Conservation (phyloP, 2,113 vertebrate genomes). For the Sceloporus undulatus region DNA sequence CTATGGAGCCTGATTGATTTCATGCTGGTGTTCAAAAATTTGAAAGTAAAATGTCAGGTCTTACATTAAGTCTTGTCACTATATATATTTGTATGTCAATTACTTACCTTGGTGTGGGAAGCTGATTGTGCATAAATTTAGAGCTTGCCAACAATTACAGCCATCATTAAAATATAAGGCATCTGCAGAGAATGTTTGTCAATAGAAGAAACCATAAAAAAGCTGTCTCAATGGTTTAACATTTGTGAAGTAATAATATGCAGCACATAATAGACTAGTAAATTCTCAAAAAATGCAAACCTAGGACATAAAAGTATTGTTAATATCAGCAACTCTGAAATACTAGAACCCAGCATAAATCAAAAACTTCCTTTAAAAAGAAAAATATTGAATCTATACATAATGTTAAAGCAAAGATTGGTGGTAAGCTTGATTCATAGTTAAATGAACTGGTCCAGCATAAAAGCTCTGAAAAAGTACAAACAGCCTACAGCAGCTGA, state of each 20-base stretch:
- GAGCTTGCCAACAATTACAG: slow-evolving; percentile 36
- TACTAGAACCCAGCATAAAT: slow-evolving; percentile 14
- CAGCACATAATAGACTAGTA: slow-evolving; percentile 26
- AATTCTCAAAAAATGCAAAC: slow-evolving; percentile 37
- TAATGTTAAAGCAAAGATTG: slow-evolving; percentile 15
- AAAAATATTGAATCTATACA: slow-evolving; percentile 31
- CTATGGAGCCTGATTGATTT: slow-evolving; percentile 18
- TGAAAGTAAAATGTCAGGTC: background rate
- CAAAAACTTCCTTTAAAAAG: slow-evolving; percentile 29
- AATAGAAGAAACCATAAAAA: slow-evolving; percentile 52
- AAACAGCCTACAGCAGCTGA: background rate
- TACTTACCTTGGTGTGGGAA: slow-evolving; percentile 43
- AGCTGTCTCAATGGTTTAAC: slow-evolving; percentile 27
- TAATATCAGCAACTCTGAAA: slow-evolving; percentile 44
- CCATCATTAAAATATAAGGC: slow-evolving; percentile 50
- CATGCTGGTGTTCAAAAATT: slow-evolving; percentile 9
- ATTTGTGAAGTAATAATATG: slow-evolving; percentile 44
- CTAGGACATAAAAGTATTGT: slow-evolving; percentile 38
- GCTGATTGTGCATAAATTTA: slow-evolving; percentile 29
- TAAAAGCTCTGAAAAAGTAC: slow-evolving; percentile 37
- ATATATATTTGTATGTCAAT: slow-evolving; percentile 32
- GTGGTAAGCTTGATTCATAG: slow-evolving; percentile 22
- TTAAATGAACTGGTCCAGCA: background rate
- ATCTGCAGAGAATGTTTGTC: slow-evolving; percentile 41
- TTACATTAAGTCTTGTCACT: slow-evolving; percentile 3